Conservation (phyloP, 1,140 invertebrate genomes). For the Camponotus pennsylvanicus region DNA sequence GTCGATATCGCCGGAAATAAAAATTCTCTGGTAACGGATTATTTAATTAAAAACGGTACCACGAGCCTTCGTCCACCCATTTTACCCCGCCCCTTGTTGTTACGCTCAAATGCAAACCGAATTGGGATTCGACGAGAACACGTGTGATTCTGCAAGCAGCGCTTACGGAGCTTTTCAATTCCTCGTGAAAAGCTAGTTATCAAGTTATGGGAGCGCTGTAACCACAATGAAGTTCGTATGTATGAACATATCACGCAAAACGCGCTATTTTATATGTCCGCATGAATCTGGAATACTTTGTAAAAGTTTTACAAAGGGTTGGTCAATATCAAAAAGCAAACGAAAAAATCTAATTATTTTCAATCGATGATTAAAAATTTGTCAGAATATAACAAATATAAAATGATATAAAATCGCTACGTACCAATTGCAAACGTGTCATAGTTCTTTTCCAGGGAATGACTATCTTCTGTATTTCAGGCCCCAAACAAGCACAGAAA, state of each 20-base stretch:
- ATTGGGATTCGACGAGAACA: constrained; percentile 63
- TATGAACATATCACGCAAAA: constrained; percentile 49
- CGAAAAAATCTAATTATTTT: constrained; percentile 13
- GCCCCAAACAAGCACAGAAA: constrained; percentile 91
- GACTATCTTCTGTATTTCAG: constrained; percentile 92
- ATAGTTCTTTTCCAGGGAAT: constrained; percentile 96
- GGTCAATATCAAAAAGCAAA: neutral
- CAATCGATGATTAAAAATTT: neutral
- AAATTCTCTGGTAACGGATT: constrained; percentile 69
- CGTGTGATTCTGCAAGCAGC: constrained; percentile 64
- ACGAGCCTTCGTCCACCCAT: constrained; percentile 16
- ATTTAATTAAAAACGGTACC: constrained; percentile 76
- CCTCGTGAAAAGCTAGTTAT: constrained; percentile 68
- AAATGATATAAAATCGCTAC: constrained; percentile 38
- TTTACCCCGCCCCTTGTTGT: neutral
- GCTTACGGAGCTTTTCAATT: constrained; percentile 67
- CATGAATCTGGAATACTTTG: constrained; percentile 28
- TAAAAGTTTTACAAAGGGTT: neutral
- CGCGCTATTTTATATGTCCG: constrained; percentile 7
- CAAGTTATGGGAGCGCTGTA: constrained; percentile 59
- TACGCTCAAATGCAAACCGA: constrained; percentile 66
- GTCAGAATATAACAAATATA: neutral
- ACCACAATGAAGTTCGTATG: constrained; percentile 53
- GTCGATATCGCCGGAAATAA: constrained; percentile 72
- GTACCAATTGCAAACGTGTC: constrained; percentile 94